These are phyloP conservation scores for Zootermopsis nevadensis DNA, from an alignment of 2,888 invertebrate genomes.

Conservation along the genomic window DNA sequence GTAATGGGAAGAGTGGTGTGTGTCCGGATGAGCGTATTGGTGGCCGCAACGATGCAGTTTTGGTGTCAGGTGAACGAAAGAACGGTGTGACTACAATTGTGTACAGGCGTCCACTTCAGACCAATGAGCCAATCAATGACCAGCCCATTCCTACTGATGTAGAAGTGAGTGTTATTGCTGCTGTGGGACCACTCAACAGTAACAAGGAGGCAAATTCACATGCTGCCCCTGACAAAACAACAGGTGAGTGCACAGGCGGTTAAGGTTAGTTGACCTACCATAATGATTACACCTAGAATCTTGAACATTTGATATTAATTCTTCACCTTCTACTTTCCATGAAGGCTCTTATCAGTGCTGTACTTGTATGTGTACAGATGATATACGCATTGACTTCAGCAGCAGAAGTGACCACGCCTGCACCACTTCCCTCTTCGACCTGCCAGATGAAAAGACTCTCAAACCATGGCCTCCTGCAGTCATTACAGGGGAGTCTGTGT, in stretches of 20 bases:
- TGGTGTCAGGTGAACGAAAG: conserved; percentile 81
- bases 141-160: conserved; percentile 74
- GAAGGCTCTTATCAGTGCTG: not conserved
- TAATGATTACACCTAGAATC: too few relatives aligned
- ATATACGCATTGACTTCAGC: conserved; percentile 84
- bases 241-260: conserved; percentile 58
- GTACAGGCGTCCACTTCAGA: conserved; percentile 81
- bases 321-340: too few relatives aligned
- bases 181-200: conserved; percentile 85
- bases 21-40: conserved; percentile 87
- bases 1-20: conserved; percentile 84
- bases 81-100: conserved; percentile 85
- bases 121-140: conserved; percentile 79
- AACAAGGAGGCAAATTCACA: conserved; percentile 88
- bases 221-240: conserved; percentile 76
- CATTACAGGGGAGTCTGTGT: conserved; percentile 72
- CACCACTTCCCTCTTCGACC: conserved; percentile 72
- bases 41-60: conserved; percentile 80
- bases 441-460: conserved; percentile 70
- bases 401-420: conserved; percentile 79
- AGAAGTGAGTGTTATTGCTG: conserved; percentile 85
- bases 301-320: too few relatives aligned
- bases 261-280: too few relatives aligned
- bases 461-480: conserved; percentile 77
- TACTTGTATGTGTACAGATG: conserved; percentile 61